Base-by-base conservation (phyloP, 1,140 invertebrate genomes). In the Notospermus geniculatus region DNA sequence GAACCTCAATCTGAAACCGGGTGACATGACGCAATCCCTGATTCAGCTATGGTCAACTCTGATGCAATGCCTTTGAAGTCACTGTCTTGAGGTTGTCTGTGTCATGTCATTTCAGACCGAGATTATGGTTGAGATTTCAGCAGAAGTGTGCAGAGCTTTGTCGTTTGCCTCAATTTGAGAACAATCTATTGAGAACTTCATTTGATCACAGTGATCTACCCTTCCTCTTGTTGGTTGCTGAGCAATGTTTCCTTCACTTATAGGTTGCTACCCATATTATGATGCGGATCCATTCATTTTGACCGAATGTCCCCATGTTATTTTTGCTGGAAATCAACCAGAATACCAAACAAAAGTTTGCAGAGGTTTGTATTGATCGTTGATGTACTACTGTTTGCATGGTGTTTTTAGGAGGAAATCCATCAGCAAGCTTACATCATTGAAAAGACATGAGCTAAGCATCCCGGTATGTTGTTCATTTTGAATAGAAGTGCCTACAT, bases 281-380 rank as follows among this genome's bases (percentile, higher is more conserved):
- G 85, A 89, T 54, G 86, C 86, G 60, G 95, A 98, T 84, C 93
- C 93, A 1, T 94, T 97, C 73, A 88, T 95, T 60, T 84, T 98
- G 41, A 84, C 87, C 28, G 84, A 90, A 59, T 90, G 90, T 75
- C 95, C 95, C 1, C 88, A 97, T 80, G 83, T 97, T 43, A 91
- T 91, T 76, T 97, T 97, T 82, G 86, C 86, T 75, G 92, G 93
- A 0, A 97, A 97, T 82, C 89, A 90, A 76, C 77, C 85, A 39
- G 62, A 74, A 54, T 78, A 72, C 57, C 59, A 69, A 54, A 66
- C 65, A n/a, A 75, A 74, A 66, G 61, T 72, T 2, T 65, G 67
- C 30, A 71, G 72, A 73, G 75, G 77, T 79, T 64, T 62, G 23
- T 65, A 23, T 4, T 30, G 15, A n/a, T n/a, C 4, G 19, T 45